phyloP scores from a whole-genome alignment of 2,888 invertebrate species.

The Coleophora deauratella region DNA sequence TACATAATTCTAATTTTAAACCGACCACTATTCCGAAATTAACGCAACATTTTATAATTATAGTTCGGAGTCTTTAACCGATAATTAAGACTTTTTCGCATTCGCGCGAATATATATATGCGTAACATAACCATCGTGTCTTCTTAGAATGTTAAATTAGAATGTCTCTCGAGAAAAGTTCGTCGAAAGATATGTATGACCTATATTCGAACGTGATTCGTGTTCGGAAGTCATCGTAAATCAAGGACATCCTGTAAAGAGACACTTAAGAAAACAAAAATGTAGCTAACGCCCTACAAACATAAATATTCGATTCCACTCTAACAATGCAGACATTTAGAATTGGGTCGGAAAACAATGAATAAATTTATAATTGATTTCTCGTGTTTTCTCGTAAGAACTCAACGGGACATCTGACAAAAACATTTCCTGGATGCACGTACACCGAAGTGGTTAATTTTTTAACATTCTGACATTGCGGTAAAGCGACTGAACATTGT shows the following conservation, averaged over 20 bases:
- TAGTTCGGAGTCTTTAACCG: constrained; percentile 65
- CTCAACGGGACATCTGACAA: constrained; percentile 25
- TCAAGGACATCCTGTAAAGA: constrained; percentile 41
- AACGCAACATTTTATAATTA: constrained; percentile 54
- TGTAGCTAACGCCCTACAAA: constrained; percentile 19
- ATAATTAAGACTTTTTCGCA: constrained; percentile 50
- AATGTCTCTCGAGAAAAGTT: constrained; percentile 6
- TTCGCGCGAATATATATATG: constrained; percentile 26
- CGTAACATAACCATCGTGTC: constrained; percentile 16
- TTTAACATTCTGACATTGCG: constrained; percentile 8
- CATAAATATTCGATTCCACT: constrained; percentile 18
- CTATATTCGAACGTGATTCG: constrained; percentile 1
- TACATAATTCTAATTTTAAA: constrained; percentile 48
- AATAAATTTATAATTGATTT: constrained; percentile 16
- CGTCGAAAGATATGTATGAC: constrained; percentile 11
- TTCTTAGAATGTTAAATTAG: constrained; percentile 12
- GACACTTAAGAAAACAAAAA: constrained; percentile 7
- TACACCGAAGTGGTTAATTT: constrained; percentile 42
- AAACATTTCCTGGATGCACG: constrained; percentile 40
- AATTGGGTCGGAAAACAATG: constrained; percentile 24
- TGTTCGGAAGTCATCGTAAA: constrained; percentile 26
- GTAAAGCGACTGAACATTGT: constrained; percentile 17
- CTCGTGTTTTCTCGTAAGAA: constrained; percentile 24
- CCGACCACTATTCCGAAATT: constrained; percentile 45
- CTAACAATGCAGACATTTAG: constrained; percentile 36